Base-by-base conservation (phyloP, 1,140 invertebrate genomes). In the Phymorhynchus buccinoides region DNA sequence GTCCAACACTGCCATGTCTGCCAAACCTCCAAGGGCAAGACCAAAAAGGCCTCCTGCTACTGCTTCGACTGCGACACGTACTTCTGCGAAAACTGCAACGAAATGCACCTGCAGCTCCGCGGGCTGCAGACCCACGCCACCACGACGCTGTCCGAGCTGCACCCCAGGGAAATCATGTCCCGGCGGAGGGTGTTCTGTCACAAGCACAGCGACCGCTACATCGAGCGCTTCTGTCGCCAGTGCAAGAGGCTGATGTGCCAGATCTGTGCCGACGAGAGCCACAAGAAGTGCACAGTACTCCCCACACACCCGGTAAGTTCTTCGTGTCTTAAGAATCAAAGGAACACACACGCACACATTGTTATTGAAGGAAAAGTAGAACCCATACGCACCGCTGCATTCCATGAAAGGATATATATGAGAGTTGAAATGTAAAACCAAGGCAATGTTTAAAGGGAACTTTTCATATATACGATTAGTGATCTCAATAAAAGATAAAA, bases 11-110 rank as follows among this genome's bases (percentile, higher is more conserved):
- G 84, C 44, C 80, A 80, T 80, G 79, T 85, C 32, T 85, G 84
- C 68, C 48, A 66, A 9, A 81, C 79, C 79, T 80, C 62, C 66
- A 66, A 79, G n/a, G 22, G 39, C 39, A 44, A 75, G 41, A 39
- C 22, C 41, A 84, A n/a, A 12, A 3, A 41, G 52, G 71, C 83
- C 42, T 77, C 83, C 42, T 6, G 32, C 30, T 84, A 77, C 73
- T 84, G 83, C 75, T 84, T 84, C 83, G 75, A 84, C 83, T 84
- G 83, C 52, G 83, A 84, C 48, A 84, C 68, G 30, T 84, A 84
- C 75, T 84, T 32, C 71, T 84, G 83, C 71, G 71, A 52, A 71
- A 22, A n/a, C 42, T 84, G 83, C 75, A 84, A 78, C 75, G 42
- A 30, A 1, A 52, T 84, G 83, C 83, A 84, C 52, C 83, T 84